Conservation (phyloP, 2,888 invertebrate genomes). For the Parapristionchus giblindavisi region DNA sequence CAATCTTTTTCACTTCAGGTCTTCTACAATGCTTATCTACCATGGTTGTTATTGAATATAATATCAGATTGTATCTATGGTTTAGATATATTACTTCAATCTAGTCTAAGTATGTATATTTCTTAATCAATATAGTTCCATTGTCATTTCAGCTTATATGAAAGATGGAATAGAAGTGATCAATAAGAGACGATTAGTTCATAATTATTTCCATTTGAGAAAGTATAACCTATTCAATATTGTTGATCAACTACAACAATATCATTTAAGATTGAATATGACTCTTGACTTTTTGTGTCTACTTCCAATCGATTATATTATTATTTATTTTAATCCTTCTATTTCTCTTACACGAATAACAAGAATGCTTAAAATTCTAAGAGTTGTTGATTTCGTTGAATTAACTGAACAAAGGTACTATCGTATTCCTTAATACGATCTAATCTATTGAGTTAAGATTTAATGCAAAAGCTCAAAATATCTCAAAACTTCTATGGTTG, state of each 20-base stretch:
- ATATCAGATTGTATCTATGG: slow-evolving; percentile 56
- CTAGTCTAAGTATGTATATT: slow-evolving; percentile 53
- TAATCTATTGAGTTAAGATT: slow-evolving; percentile 41
- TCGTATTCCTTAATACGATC: background rate
- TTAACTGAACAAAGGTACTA: slow-evolving; percentile 38
- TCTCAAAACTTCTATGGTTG: slow-evolving; percentile 57
- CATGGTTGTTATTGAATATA: slow-evolving; percentile 55
- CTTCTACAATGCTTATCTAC: slow-evolving; percentile 41
- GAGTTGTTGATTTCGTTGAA: slow-evolving; percentile 50
- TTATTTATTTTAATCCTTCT: slow-evolving; percentile 39
- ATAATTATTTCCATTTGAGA: background rate
- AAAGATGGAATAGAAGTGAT: slow-evolving; percentile 4
- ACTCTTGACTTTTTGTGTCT: slow-evolving; percentile 52
- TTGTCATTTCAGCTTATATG: background rate
- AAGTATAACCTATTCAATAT: background rate
- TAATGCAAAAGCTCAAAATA: slow-evolving; percentile 54
- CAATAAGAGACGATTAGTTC: background rate
- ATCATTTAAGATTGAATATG: slow-evolving; percentile 45
- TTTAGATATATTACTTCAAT: slow-evolving; percentile 57
- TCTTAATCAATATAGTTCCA: background rate
- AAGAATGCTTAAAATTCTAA: slow-evolving; percentile 40
- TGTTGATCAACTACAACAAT: background rate
- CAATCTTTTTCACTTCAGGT: slow-evolving; percentile 10
- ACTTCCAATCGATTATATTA: slow-evolving; percentile 57
- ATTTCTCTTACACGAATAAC: slow-evolving; percentile 43